phyloP scores from a whole-genome alignment of 2,113 vertebrate species.

The Tor tambroides region DNA sequence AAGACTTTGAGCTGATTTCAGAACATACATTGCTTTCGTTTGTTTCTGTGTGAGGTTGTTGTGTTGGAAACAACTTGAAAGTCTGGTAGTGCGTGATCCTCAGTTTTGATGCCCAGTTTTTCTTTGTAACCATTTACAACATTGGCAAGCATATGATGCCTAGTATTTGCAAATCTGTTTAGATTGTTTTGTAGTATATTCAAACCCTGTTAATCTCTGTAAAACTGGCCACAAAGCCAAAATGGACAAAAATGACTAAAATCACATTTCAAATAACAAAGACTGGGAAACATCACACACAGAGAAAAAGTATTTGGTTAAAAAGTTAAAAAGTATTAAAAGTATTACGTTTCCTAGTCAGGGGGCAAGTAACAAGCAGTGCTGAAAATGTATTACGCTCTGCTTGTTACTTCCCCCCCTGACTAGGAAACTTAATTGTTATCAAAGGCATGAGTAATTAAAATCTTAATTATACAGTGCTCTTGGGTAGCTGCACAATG shows the following conservation, averaged over 20 bases:
- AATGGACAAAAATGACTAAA: background rate
- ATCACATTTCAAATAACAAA: background rate
- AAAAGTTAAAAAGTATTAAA: background rate
- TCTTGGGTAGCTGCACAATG: conserved; percentile 15
- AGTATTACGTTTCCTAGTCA: background rate
- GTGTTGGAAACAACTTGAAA: background rate
- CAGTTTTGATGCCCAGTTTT: background rate
- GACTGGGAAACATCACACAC: background rate
- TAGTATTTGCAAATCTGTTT: background rate
- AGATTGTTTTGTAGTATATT: background rate
- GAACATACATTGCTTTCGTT: background rate
- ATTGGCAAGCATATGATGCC: background rate
- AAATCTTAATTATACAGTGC: conserved; percentile 35
- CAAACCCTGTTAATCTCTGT: background rate
- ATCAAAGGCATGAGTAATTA: background rate
- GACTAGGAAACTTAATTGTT: conserved; percentile 39
- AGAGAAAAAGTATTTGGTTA: background rate
- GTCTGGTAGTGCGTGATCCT: background rate
- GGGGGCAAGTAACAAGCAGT: too few relatives aligned
- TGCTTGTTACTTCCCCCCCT: background rate
- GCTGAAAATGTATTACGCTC: too few relatives aligned
- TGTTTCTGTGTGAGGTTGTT: background rate
- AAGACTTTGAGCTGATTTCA: background rate
- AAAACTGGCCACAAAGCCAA: too few relatives aligned
- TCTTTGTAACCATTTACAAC: background rate